Evolutionary conservation across 2,113 vertebrate species (phyloP).

Genomic region (Apeltes quadracus): DNA sequence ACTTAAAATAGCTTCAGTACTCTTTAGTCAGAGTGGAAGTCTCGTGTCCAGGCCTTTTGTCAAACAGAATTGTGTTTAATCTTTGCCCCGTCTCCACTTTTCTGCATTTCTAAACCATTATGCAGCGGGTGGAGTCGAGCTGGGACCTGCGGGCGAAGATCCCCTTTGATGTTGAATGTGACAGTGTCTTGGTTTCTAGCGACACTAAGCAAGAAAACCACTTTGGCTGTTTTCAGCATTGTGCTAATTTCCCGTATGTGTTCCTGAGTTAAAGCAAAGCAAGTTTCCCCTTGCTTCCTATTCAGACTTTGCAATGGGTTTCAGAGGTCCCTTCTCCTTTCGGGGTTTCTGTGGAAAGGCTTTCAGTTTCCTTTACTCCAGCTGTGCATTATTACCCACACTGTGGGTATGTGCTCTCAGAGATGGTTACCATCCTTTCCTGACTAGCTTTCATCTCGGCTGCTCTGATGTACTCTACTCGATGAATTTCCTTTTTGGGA

Average conservation of each 20-base stretch:
- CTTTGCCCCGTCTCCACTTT: background rate
- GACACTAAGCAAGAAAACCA: background rate
- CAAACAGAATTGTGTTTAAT: background rate
- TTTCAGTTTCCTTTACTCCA: conserved; percentile 41
- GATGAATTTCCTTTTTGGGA: conserved; percentile 44
- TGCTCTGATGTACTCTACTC: conserved; percentile 47
- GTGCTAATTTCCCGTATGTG: conserved; percentile 8
- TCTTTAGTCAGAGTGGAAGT: no score
- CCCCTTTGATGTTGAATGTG: background rate
- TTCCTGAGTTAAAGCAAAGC: conserved; percentile 22
- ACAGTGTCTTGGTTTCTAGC: background rate
- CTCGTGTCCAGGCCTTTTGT: background rate
- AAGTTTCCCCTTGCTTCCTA: background rate
- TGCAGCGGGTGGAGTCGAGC: background rate
- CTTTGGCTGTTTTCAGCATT: background rate
- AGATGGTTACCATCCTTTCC: conserved; percentile 58
- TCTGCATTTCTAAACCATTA: background rate
- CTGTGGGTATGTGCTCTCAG: conserved; percentile 75
- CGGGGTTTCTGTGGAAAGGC: conserved; percentile 46
- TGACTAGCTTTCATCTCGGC: conserved; percentile 66
- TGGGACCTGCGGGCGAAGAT: background rate
- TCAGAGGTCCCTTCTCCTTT: conserved; percentile 35
- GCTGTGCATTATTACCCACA: conserved; percentile 71
- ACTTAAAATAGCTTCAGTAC: background rate
- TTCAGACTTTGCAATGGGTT: conserved; percentile 29